Conservation (phyloP, 2,888 invertebrate genomes). For the Allolobophora icterica region DNA sequence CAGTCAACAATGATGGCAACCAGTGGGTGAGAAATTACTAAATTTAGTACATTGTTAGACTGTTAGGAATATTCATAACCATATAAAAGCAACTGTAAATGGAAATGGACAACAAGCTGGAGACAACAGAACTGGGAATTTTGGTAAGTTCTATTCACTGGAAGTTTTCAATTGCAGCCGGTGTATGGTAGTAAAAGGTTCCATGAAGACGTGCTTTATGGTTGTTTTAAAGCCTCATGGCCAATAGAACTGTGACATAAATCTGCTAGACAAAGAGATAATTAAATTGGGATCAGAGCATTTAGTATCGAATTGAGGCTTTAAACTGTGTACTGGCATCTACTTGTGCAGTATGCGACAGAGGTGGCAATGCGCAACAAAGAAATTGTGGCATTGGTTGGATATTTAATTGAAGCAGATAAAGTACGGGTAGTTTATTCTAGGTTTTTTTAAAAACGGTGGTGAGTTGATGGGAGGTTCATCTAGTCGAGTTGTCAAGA, state of each 20-base stretch:
- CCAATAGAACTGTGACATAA: not conserved
- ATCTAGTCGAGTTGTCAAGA: too few relatives aligned
- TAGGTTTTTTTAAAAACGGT: too few relatives aligned
- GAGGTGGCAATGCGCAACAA: not conserved
- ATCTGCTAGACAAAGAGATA: not conserved
- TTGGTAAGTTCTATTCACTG: not conserved
- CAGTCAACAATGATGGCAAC: not conserved
- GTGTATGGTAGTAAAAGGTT: not conserved
- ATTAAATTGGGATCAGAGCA: not conserved
- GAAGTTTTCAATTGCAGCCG: not conserved
- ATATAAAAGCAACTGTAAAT: not conserved
- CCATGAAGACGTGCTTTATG: not conserved
- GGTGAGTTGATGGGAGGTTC: too few relatives aligned
- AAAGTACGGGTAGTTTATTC: too few relatives aligned
- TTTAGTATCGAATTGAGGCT: not conserved
- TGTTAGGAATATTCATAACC: not conserved
- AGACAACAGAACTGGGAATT: not conserved
- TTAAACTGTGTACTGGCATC: not conserved
- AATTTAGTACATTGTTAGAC: not conserved
- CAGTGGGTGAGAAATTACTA: not conserved
- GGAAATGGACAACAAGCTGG: not conserved
- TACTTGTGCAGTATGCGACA: not conserved
- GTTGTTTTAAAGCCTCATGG: not conserved
- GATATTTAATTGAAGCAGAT: too few relatives aligned
- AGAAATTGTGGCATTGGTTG: not conserved